Evolutionary conservation across 2,113 vertebrate species (phyloP).

Genomic region (Seriola aureovittata): DNA sequence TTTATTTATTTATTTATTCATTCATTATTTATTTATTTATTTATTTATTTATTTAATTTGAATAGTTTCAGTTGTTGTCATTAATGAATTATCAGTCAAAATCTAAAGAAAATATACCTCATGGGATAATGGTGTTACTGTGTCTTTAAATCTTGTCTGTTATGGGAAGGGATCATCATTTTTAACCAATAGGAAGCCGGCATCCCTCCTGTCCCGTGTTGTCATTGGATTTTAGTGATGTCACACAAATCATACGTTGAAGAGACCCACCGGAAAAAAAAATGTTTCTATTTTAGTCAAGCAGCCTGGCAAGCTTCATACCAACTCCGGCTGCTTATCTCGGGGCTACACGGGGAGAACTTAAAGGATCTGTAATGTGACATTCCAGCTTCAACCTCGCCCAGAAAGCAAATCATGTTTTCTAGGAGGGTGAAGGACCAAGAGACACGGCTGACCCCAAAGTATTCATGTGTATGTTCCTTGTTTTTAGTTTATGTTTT

Average conservation of each 20-base stretch:
- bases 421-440: slow-evolving; percentile 80
- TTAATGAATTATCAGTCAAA: neutral
- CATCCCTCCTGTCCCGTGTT: slow-evolving; percentile 2
- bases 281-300: slow-evolving; percentile 62
- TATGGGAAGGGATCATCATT: neutral
- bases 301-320: slow-evolving; percentile 39
- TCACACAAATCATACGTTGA: slow-evolving; percentile 45
- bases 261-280: slow-evolving; percentile 33
- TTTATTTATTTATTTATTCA: neutral
- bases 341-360: slow-evolving; percentile 46
- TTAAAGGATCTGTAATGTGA: slow-evolving; percentile 75
- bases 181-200: slow-evolving; percentile 62
- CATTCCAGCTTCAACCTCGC: slow-evolving; percentile 49
- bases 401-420: slow-evolving; percentile 82
- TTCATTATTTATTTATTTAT: too few relatives aligned
- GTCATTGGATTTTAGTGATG: slow-evolving; percentile 71
- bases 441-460: slow-evolving; percentile 78
- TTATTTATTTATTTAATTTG: neutral
- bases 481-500: neutral
- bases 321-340: slow-evolving; percentile 25
- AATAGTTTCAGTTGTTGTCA: neutral
- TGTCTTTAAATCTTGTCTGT: slow-evolving; percentile 77
- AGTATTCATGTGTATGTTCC: slow-evolving; percentile 83
- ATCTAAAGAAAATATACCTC: neutral
- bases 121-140: slow-evolving; percentile 29